Evolutionary conservation across 2,888 invertebrate species (phyloP), one percentile per base, ranked within the genome.

Genomic region (Lomographa bimaculata): DNA sequence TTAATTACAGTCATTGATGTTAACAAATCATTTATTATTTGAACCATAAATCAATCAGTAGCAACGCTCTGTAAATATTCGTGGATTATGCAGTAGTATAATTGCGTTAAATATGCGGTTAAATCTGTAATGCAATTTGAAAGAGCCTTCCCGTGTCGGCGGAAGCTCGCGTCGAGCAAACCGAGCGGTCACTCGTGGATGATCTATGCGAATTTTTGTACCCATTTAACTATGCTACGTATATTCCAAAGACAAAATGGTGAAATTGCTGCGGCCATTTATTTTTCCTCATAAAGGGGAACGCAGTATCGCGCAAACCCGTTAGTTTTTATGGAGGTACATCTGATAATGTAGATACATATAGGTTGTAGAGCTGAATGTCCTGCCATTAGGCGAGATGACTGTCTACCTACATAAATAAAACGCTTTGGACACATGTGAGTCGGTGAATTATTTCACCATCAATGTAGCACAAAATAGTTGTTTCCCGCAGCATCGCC

Each of bases 181-280:
- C 52, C 46, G 59, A 54, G 69, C 76, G 79, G 75, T 79, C 79
- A 79, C 59, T 76, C 79, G 79, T 71, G 71, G 54, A 79, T 81
- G 81, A 82, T 81, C 64, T 78, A 82, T 74, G 75, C 49, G 66
- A 59, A 63, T 75, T 78, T 80, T 80, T 75, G 70, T 68, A 72
- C 59, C 67, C 72, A 61, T 76, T 75, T 71, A 67, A 70, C 71
- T 73, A 70, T 64, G 66, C 66, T 68, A 64, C 71, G 62, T 72
- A 68, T 66, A 70, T 71, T 68, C 57, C 29, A 25, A 24, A 38
- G 30, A 39, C 35, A 45, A 47, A 30, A 39, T 12, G 35, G 21
- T 32, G 18, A 36, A 45, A 49, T 39, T 25, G 30, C 23, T 17
- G 32, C 28, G 32, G 38, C 42, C 34, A 40, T 50, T 48, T 46